Percentiles rank a stretch among this genome's conserved stretches.
Evolutionary conservation across 2,797 vertebrate genomes (phyloP).

Genomic region (Pogoniulus pusillus): DNA sequence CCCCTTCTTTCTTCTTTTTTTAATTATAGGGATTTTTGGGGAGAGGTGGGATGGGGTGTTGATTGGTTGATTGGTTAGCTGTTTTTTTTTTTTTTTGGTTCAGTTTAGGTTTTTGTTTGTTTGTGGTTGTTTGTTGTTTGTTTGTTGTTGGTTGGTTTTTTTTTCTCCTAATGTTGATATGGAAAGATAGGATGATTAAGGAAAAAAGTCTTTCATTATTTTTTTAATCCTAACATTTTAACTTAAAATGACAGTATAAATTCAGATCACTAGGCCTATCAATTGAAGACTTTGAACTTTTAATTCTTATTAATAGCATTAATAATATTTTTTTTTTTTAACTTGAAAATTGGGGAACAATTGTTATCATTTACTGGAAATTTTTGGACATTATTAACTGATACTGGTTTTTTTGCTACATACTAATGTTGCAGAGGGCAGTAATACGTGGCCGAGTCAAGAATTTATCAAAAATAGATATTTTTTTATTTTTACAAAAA

Average conservation of each 20-base stretch:
- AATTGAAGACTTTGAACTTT: background rate
- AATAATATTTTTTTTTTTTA: background rate
- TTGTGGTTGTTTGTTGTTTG: rapidly evolving
- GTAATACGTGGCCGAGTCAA: no score
- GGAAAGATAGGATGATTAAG: background rate
- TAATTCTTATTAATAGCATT: background rate
- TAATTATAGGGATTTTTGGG: no score
- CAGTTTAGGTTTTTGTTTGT: rapidly evolving
- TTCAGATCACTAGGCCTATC: background rate
- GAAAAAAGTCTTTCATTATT: background rate
- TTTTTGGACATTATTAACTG: background rate
- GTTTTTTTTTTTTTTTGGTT: no score
- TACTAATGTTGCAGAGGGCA: no score
- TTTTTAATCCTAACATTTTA: background rate
- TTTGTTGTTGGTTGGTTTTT: no score
- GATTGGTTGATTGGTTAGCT: no score
- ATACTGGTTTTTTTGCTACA: background rate
- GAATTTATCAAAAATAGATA: no score
- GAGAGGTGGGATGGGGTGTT: no score
- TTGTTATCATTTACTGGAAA: background rate
- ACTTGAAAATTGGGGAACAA: background rate
- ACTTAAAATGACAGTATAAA: background rate
- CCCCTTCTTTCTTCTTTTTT: no score
- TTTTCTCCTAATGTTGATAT: background rate
- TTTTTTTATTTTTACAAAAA: no score